Percentiles rank a stretch among this genome's conserved stretches.
phyloP scores from a whole-genome alignment of 1,140 invertebrate species.

The Mya arenaria region DNA sequence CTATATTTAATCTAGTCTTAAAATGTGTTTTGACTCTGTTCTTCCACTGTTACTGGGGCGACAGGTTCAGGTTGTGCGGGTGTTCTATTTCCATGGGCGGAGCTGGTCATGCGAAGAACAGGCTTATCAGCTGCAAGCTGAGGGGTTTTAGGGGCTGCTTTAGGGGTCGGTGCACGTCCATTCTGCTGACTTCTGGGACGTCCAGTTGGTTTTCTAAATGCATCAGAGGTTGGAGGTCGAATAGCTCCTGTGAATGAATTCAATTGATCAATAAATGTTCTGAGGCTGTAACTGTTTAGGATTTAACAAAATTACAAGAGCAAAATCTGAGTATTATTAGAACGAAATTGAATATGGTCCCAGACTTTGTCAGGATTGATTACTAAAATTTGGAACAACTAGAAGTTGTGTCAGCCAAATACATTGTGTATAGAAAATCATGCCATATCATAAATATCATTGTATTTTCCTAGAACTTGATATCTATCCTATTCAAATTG shows the following conservation, averaged over 20 bases:
- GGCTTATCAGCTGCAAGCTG: background rate
- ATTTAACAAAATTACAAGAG: too few relatives aligned
- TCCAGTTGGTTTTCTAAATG: slow-evolving; percentile 42
- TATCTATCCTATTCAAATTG: too few relatives aligned
- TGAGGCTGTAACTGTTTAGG: too few relatives aligned
- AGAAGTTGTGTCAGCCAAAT: too few relatives aligned
- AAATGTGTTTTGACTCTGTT: slow-evolving; percentile 34
- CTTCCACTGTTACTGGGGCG: slow-evolving; percentile 48
- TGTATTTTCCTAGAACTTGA: too few relatives aligned
- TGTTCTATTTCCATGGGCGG: slow-evolving; percentile 41
- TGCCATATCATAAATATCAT: too few relatives aligned
- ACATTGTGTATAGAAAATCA: too few relatives aligned
- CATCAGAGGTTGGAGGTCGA: slow-evolving; percentile 39
- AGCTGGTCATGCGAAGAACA: slow-evolving; percentile 38
- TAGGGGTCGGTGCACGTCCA: slow-evolving; percentile 24
- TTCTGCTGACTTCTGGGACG: slow-evolving; percentile 34
- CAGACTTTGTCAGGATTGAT: too few relatives aligned
- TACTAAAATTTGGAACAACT: too few relatives aligned
- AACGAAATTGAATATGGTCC: too few relatives aligned
- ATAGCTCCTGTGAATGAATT: slow-evolving; percentile 15
- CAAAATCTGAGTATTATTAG: too few relatives aligned
- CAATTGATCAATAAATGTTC: too few relatives aligned
- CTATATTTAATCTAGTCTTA: slow-evolving; percentile 9
- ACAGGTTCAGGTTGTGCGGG: slow-evolving; percentile 14
- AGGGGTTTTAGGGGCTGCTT: background rate